Evolutionary conservation across 2,113 vertebrate genomes (phyloP).

Genomic region (Gambusia affinis): DNA sequence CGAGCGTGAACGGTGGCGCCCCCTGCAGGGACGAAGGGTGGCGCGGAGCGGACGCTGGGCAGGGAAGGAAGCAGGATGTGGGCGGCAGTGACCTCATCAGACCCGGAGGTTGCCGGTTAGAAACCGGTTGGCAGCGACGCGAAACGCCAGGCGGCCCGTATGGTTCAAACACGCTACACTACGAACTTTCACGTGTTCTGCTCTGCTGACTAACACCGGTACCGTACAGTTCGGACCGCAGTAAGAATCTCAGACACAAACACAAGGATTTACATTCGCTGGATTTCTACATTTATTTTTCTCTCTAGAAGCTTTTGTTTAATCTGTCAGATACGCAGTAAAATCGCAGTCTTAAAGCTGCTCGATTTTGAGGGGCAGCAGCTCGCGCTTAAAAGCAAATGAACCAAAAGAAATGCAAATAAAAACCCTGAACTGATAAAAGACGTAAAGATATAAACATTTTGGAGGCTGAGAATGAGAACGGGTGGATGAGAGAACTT

Average conservation of each 20-base stretch:
- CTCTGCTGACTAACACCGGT: constrained; percentile 40
- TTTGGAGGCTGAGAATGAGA: too few relatives aligned
- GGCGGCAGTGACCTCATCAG: constrained; percentile 1
- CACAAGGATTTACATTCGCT: constrained; percentile 1
- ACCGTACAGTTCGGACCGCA: constrained; percentile 49
- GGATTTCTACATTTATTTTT: neutral
- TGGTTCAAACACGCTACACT: constrained; percentile 62
- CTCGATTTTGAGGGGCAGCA: neutral
- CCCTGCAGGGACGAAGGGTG: constrained; percentile 23
- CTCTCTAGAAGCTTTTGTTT: neutral
- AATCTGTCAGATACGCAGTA: neutral
- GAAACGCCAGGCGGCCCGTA: constrained; percentile 19
- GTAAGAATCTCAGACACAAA: constrained; percentile 22
- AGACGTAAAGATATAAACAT: too few relatives aligned
- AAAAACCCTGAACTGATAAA: too few relatives aligned
- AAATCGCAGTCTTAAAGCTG: neutral
- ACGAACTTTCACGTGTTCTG: constrained; percentile 63
- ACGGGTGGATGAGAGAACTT: too few relatives aligned
- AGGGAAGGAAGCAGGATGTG: constrained; percentile 12
- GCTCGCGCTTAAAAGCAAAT: neutral
- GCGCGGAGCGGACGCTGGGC: constrained; percentile 6
- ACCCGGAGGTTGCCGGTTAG: constrained; percentile 1
- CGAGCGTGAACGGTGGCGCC: constrained; percentile 26
- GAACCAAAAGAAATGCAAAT: too few relatives aligned
- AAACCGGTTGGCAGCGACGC: constrained; percentile 16